These are phyloP conservation scores for Acrobasis suavella DNA, from an alignment of 2,888 invertebrate species.

Conservation along the genomic window DNA sequence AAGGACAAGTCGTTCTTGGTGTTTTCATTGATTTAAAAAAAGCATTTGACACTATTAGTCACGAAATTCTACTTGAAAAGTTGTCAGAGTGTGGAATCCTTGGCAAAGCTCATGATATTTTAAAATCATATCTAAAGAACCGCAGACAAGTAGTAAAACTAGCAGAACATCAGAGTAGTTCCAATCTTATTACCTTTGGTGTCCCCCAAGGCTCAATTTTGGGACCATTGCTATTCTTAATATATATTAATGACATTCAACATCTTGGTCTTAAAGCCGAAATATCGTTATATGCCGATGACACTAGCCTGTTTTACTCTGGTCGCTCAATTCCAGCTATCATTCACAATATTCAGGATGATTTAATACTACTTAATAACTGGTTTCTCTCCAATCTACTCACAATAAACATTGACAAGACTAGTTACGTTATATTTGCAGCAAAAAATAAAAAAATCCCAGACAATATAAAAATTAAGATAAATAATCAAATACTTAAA, in stretches of 20 bases:
- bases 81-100: background rate
- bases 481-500: slow-evolving; percentile 8
- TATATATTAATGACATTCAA: background rate
- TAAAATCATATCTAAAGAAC: background rate
- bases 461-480: slow-evolving; percentile 7
- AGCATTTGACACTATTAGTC: too few relatives aligned
- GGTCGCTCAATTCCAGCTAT: slow-evolving; percentile 13
- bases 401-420: too few relatives aligned
- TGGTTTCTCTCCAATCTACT: too few relatives aligned
- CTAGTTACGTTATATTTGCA: too few relatives aligned
- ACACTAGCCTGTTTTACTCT: background rate
- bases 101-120: background rate
- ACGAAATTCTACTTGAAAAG: too few relatives aligned
- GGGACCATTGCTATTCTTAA: background rate
- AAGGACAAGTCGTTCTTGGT: too few relatives aligned
- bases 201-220: background rate
- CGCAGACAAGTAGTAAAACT: background rate
- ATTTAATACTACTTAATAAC: too few relatives aligned
- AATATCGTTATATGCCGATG: background rate
- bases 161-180: background rate
- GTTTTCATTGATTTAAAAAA: too few relatives aligned
- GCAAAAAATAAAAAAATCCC: background rate
- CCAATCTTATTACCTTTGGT: background rate
- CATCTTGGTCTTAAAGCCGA: background rate
- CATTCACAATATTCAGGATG: slow-evolving; percentile 4